These are phyloP conservation scores for Oxycera nigricornis DNA, from an alignment of 2,888 invertebrate species.

Conservation along the genomic window DNA sequence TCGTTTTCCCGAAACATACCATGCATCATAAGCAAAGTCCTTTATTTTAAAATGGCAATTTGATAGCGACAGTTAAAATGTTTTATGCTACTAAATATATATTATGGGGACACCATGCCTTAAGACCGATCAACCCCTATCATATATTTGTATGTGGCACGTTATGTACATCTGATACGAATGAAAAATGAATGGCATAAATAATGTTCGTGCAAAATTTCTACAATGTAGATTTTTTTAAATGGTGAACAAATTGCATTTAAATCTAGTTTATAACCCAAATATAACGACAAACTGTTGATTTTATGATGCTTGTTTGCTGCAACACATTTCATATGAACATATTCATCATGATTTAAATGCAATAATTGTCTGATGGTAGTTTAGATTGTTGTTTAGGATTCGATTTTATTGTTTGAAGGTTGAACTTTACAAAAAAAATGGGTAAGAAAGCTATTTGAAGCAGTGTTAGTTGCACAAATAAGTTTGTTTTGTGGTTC, in stretches of 20 bases:
- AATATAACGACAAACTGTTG: neutral
- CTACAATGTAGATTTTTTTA: constrained; percentile 1
- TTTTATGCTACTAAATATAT: neutral
- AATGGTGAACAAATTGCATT: neutral
- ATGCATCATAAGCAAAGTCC: too few relatives aligned
- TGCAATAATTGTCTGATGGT: too few relatives aligned
- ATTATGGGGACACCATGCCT: neutral
- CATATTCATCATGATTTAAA: too few relatives aligned
- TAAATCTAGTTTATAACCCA: neutral
- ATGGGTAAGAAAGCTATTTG: too few relatives aligned
- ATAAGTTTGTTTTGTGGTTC: too few relatives aligned
- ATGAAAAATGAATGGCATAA: neutral
- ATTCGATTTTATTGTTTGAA: too few relatives aligned
- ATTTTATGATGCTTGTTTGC: too few relatives aligned
- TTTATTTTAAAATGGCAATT: neutral
- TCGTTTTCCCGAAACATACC: too few relatives aligned
- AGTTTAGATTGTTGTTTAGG: too few relatives aligned
- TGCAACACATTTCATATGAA: too few relatives aligned
- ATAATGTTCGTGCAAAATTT: neutral
- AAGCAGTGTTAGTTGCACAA: too few relatives aligned
- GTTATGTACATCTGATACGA: neutral
- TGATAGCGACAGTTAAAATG: neutral
- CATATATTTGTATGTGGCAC: neutral
- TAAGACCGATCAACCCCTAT: neutral
- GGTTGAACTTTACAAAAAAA: too few relatives aligned